phyloP scores from a whole-genome alignment of 2,888 invertebrate genomes.

The Digitonthophagus gazella region DNA sequence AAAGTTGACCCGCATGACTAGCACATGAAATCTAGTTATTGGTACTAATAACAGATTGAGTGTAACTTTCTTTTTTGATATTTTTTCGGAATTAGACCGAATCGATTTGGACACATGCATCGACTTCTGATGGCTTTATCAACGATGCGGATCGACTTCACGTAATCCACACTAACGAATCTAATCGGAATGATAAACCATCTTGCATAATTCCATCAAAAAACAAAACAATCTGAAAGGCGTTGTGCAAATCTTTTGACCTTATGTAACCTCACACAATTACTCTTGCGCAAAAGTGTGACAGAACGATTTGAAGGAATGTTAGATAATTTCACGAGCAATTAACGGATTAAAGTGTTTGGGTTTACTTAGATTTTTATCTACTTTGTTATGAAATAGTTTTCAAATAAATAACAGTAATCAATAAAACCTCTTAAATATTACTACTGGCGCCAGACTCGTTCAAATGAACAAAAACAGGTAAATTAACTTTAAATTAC shows the following conservation, averaged over 20 bases:
- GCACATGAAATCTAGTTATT: neutral
- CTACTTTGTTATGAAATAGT: neutral
- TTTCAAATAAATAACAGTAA: no score
- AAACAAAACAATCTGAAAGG: neutral
- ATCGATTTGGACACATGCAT: no score
- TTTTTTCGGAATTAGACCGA: neutral
- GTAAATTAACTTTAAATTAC: neutral
- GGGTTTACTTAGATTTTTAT: no score
- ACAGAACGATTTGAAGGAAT: neutral
- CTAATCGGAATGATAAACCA: neutral
- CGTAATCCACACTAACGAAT: neutral
- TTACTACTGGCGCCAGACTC: neutral
- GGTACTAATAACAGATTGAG: neutral
- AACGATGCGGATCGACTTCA: no score
- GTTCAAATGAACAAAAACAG: neutral
- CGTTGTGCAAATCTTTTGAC: neutral
- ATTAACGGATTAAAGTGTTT: neutral
- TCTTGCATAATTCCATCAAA: neutral
- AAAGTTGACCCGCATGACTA: neutral
- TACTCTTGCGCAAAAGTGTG: neutral
- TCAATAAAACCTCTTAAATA: no score
- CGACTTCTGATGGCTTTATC: no score
- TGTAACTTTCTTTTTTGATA: neutral
- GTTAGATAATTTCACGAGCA: neutral
- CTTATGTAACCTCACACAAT: neutral